Base-by-base conservation (phyloP, 1,140 invertebrate species). In the Bombyx mandarina region DNA sequence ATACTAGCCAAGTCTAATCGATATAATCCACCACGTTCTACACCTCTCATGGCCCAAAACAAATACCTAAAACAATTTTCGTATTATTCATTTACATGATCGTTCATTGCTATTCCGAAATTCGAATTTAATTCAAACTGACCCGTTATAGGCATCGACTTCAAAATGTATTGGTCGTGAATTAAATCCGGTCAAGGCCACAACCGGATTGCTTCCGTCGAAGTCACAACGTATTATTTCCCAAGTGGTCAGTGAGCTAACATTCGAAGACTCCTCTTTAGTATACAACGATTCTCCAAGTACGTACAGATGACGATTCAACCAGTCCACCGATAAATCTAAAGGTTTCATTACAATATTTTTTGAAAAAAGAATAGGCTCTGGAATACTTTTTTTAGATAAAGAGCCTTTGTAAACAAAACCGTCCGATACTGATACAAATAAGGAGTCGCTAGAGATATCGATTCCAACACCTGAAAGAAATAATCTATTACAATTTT, bases 131-230 rank as follows among this genome's bases (percentile, higher is more conserved):
- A 26, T 35, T 42, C 10, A 51, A 51, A 69, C 87, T 89, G 86
- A 96, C 86, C 96, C 97, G 81, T 98, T 98, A 63, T 95, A 93
- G 26, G 97, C 95, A 89, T 98, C 97, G 0, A 97, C 93, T 81
- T 97, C 93, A 60, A 98, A 91, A 70, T 95, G 93, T 51, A 90
- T 88, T 0, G 95, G 93, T 69, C 90, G 89, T 0, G 89, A 89
- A 22, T 89, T 77, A 35, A 96, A 89, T 0, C 92, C 91, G 18
- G 91, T 90, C 56, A 94, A 81, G 8, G 94, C 92, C 0, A 93
- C 89, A 6, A 91, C 91, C 49, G 93, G 88, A 57, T 90, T 90
- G 63, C 88, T 89, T 0, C 93, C 94, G 69, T 94, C 90, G 8
- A 96, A 88, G 69, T 92, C 90, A 76, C 93, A 95, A 51, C 93